A percentile compares a stretch with the other conserved stretches of the same genome.
Conservation (phyloP, 2,888 invertebrate species). For the Danaus chrysippus region DNA sequence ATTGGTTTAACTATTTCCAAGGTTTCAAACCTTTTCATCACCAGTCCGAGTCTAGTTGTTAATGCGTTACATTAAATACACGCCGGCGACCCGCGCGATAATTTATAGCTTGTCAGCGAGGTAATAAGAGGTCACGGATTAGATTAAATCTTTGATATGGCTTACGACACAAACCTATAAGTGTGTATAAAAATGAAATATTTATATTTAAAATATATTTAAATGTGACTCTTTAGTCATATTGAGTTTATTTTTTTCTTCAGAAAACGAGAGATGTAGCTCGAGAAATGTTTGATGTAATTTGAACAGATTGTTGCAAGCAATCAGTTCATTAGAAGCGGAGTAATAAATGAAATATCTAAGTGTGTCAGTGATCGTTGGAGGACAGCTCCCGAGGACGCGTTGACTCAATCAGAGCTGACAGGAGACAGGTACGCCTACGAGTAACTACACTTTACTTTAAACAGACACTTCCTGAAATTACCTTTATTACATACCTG, state of each 20-base stretch:
- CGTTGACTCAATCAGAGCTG: background rate
- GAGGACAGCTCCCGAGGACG: background rate
- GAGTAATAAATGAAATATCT: background rate
- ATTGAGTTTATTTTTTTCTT: too few species aligned
- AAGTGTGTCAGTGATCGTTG: background rate
- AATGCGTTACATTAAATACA: too few species aligned
- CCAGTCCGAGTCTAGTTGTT: too few species aligned
- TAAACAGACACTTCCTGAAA: slow-evolving; percentile 2
- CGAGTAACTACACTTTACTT: slow-evolving; percentile 3
- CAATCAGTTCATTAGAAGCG: background rate
- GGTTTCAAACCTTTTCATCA: too few species aligned
- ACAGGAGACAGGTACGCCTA: slow-evolving; percentile 3
- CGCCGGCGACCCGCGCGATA: background rate
- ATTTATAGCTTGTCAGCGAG: background rate
- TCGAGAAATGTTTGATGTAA: too few species aligned
- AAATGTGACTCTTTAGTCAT: too few species aligned
- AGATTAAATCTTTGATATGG: background rate
- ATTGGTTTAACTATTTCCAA: slow-evolving; percentile 3
- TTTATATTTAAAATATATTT: too few species aligned
- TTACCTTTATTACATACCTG: background rate
- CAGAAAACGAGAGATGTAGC: too few species aligned
- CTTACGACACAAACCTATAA: too few species aligned
- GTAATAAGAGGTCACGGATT: slow-evolving; percentile 1
- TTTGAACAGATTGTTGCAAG: background rate
- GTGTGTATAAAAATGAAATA: too few species aligned